Base-by-base conservation (phyloP, 2,113 vertebrate genomes). In the Sprattus sprattus region DNA sequence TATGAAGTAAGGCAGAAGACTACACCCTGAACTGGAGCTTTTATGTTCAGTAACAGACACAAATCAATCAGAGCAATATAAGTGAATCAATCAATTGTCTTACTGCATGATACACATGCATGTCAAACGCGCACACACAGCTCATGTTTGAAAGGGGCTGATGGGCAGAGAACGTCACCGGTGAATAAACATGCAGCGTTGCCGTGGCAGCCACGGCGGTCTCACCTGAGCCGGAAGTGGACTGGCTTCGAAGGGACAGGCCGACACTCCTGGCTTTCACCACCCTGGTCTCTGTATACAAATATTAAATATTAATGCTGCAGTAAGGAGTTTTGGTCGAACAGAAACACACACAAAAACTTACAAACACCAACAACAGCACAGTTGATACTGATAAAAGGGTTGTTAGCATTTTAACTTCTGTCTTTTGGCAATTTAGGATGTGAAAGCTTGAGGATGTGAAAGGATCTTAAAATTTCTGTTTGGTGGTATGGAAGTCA, bases 181-280 rank as follows among this genome's bases (percentile, higher is more conserved):
- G 28, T 39, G 10, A 5, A 15, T 32, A 39, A 39, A 11, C n/a
- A 78, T 78, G 71, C 71, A 39, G 39, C 39, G 39, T 39, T 39
- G 39, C 39, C 39, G 39, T 39, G 39, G 39, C 39, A 39, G 28
- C 11, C 71, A 78, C 75, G 50, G 4, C 2, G 45, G 75, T 85
- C 95, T 96, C 96, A 99, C 98, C 96, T 93, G 97, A 97, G 90
- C 96, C 96, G 84, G 95, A 94, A 54, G 97, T 97, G 60, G 97
- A 99, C 93, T 99, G 99, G 96, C 96, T 97, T 86, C 95, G 94
- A 88, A 94, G 94, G 89, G 95, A 94, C 85, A 96, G 96, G 52
- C 95, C 92, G 22, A 95, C 93, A 20, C 95, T 96, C 90, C 96
- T 97, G 1, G 96, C 94, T 87, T 97, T 98, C 96, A 99, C 97